phyloP scores from a whole-genome alignment of 2,888 invertebrate genomes.

The Catocala sponsa region DNA sequence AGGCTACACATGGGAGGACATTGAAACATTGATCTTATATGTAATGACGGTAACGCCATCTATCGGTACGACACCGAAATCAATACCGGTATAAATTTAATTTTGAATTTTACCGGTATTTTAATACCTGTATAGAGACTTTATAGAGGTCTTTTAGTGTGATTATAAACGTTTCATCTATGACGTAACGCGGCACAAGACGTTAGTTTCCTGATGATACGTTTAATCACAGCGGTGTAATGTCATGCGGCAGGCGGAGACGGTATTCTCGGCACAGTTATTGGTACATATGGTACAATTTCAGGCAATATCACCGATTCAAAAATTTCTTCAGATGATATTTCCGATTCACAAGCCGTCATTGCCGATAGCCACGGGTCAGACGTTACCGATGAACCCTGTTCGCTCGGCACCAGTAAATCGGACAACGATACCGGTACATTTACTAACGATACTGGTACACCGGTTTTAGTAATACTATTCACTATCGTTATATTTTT shows the following conservation, averaged over 20 bases:
- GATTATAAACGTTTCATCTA: neutral
- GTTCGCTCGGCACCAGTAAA: slow-evolving; percentile 1
- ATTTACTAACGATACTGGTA: neutral
- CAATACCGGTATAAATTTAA: no score
- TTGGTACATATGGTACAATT: neutral
- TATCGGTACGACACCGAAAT: no score
- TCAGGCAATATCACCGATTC: neutral
- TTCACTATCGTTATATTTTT: neutral
- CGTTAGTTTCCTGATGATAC: neutral
- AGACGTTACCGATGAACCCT: neutral
- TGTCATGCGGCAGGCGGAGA: slow-evolving; percentile 6
- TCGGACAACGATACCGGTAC: neutral
- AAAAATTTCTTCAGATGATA: neutral
- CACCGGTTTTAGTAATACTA: neutral
- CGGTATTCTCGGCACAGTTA: neutral
- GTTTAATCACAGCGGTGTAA: slow-evolving; percentile 7
- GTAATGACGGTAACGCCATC: no score
- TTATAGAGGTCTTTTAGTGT: neutral
- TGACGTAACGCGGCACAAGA: slow-evolving; percentile 2
- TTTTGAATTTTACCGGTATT: no score
- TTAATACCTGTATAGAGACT: neutral
- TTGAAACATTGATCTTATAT: no score
- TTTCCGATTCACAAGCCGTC: neutral
- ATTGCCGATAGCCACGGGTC: neutral
- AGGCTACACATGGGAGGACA: no score